These are phyloP conservation scores for Epizoanthus fatuus DNA, from an alignment of 92 coral and sea anemone genomes.

Conservation along the genomic window DNA sequence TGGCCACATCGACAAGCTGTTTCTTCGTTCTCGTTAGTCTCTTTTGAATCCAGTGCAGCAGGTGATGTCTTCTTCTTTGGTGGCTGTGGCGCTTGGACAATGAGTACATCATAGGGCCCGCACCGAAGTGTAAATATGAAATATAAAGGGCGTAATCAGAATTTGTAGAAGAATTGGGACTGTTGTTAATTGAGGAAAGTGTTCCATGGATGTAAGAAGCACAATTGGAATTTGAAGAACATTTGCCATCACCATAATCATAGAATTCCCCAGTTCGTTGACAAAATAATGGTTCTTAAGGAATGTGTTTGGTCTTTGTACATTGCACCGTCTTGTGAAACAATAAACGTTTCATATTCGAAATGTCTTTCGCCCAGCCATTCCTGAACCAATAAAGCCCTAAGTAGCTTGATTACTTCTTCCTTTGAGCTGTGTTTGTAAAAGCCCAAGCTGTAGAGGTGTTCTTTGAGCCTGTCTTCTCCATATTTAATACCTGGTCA, in stretches of 20 bases:
- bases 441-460: slow-evolving; percentile 11
- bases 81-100: slow-evolving; percentile 7
- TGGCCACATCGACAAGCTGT: slow-evolving; percentile 56
- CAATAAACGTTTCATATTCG: slow-evolving; percentile 25
- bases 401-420: background rate
- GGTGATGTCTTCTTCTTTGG: slow-evolving; percentile 1
- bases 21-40: slow-evolving; percentile 16
- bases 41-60: background rate
- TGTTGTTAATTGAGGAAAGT: slow-evolving; percentile 42
- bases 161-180: slow-evolving; percentile 38
- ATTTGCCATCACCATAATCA: slow-evolving; percentile 47
- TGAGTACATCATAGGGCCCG: slow-evolving; percentile 47
- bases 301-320: slow-evolving; percentile 42
- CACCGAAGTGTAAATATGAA: slow-evolving; percentile 38
- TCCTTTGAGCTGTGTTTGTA: background rate
- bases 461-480: slow-evolving; percentile 8
- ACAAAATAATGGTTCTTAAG: slow-evolving; percentile 20
- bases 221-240: slow-evolving; percentile 52
- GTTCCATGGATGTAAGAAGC: slow-evolving; percentile 57
- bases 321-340: slow-evolving; percentile 18
- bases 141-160: slow-evolving; percentile 53
- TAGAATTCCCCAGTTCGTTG: slow-evolving; percentile 32
- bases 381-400: slow-evolving; percentile 33
- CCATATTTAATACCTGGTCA: background rate
- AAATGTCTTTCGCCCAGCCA: slow-evolving; percentile 24